Evolutionary conservation across 2,113 vertebrate genomes (phyloP).

Genomic region (Pardalotus punctatus): DNA sequence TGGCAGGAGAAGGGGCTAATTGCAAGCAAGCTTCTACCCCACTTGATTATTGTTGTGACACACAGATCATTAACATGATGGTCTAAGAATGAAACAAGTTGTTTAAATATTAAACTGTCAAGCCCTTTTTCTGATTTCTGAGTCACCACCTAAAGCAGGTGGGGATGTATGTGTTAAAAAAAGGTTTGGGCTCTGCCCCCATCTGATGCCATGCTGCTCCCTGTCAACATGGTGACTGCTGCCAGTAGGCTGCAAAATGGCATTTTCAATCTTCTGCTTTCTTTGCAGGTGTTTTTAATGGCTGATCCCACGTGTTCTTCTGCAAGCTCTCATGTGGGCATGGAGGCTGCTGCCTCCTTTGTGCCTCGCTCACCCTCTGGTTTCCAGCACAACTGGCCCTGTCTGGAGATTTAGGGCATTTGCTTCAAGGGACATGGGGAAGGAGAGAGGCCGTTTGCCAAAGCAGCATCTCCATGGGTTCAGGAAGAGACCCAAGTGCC

Average conservation of each 20-base stretch:
- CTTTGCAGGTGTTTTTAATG: background rate
- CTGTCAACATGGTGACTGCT: background rate
- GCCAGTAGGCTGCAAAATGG: background rate
- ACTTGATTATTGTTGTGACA: conserved; percentile 46
- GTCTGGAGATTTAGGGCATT: background rate
- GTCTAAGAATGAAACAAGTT: background rate
- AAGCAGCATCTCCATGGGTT: background rate
- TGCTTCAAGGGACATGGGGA: background rate
- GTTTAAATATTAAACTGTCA: conserved; percentile 26
- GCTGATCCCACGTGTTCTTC: background rate
- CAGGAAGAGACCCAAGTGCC: background rate
- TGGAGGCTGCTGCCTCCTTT: accelerated
- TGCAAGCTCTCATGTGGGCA: accelerated
- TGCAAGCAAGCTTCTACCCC: background rate
- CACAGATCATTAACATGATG: background rate
- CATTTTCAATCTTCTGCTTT: background rate
- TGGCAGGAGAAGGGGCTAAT: conserved; percentile 15
- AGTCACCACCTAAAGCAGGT: background rate
- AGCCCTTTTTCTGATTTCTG: background rate
- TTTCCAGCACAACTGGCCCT: background rate
- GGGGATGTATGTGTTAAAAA: background rate
- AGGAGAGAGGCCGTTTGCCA: background rate
- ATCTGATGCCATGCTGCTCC: background rate
- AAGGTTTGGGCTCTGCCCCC: background rate
- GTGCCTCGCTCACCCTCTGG: background rate